Evolutionary conservation across 2,113 vertebrate genomes (phyloP), one percentile per base, ranked within the genome.

Genomic region (Lycocorax pyrrhopterus): DNA sequence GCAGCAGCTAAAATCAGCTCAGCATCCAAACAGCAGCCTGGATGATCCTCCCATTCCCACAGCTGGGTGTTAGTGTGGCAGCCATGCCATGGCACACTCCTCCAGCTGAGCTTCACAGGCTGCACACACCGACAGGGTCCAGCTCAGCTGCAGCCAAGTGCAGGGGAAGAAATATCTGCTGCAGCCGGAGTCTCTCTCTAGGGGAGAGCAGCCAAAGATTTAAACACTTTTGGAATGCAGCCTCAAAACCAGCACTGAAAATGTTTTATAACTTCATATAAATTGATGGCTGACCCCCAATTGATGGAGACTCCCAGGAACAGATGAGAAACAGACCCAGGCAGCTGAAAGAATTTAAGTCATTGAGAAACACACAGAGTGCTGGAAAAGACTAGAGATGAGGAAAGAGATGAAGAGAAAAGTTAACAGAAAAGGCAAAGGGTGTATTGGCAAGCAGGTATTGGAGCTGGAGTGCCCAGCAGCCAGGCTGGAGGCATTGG

Each of bases 41-140:
- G 13, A 41, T 41, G 33, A 59, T 68, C 60, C 44, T 63, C 41
- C 47, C 35, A 4, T 44, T 68, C 69, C 56, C 2, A 2, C 64
- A 74, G 51, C 51, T 37, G 84, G 73, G 10, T 55, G 39, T 32
- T 8, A 16, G 46, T 7, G 0, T 63, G 63, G 33, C 68, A 77
- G 63, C 43, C 1, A 1, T 41, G 58, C 51, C 3, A 1, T 0
- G 1, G 19, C 32, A 52, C 5, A 0, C n/a, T 66, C 47, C 35
- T 35, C 5, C 6, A 4, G 69, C n/a, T 32, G 47, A 67, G 18
- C 66, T 82, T 37, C 12, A 1, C n/a, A 41, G 39, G 26, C 33
- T 33, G 9, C 39, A 10, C 4, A 4, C 3, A 5, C 26, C 3
- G 0, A 21, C 3, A 9, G 51, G 27, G 29, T 33, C 63, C 44